Evolutionary conservation across 1,140 invertebrate species (phyloP).

Genomic region (Bombus fervidus): DNA sequence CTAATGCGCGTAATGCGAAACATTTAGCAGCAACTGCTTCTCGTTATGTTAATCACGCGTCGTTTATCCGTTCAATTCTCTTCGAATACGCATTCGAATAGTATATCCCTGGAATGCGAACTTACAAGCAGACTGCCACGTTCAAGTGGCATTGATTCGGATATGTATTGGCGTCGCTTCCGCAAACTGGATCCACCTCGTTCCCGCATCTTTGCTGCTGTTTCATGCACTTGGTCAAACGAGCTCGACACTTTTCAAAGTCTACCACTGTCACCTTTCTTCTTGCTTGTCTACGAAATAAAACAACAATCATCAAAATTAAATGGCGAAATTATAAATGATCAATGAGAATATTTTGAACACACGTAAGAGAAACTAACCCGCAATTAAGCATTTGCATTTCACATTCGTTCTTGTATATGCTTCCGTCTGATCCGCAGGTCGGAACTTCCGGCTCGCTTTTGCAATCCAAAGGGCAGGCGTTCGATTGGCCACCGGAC

Average conservation of each 20-base stretch:
- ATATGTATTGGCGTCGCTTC: conserved; percentile 92
- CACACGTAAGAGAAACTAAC: conserved; percentile 82
- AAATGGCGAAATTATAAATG: neutral
- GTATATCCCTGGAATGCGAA: conserved; percentile 39
- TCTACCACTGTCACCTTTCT: conserved; percentile 88
- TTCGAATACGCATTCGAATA: neutral
- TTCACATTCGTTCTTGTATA: conserved; percentile 94
- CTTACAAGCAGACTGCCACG: conserved; percentile 92
- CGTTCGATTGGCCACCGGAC: conserved; percentile 82
- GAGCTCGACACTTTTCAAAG: conserved; percentile 89
- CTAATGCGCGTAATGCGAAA: neutral
- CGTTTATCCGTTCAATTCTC: neutral
- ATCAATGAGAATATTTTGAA: neutral
- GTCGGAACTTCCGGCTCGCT: conserved; percentile 86
- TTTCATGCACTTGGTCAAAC: conserved; percentile 88
- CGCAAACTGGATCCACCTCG: conserved; percentile 90
- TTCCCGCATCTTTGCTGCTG: conserved; percentile 85
- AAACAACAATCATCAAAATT: neutral
- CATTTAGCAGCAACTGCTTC: neutral
- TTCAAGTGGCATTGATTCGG: conserved; percentile 91
- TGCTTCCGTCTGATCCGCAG: conserved; percentile 94
- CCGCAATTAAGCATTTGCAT: conserved; percentile 95
- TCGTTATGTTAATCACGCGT: neutral
- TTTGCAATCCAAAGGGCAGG: conserved; percentile 88
- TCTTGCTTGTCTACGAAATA: conserved; percentile 72